phyloP scores from a whole-genome alignment of 1,140 invertebrate species.

The Drosophila parvula region DNA sequence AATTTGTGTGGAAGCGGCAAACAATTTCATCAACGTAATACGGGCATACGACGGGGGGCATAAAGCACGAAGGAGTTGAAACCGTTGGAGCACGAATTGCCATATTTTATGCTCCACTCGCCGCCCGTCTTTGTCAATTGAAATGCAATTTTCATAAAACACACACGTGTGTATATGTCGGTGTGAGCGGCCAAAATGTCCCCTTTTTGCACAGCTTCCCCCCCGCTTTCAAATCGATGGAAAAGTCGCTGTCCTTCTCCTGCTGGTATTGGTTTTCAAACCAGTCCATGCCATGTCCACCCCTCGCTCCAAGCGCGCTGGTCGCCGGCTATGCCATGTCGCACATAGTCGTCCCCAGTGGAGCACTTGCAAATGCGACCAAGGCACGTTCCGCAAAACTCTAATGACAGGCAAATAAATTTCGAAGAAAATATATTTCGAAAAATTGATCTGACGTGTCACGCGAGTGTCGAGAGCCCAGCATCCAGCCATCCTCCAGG shows the following conservation, averaged over 20 bases:
- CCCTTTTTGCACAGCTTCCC: slow-evolving; percentile 33
- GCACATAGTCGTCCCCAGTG: slow-evolving; percentile 67
- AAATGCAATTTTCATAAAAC: slow-evolving; percentile 82
- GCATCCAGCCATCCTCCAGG: slow-evolving; percentile 4
- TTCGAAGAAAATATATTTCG: slow-evolving; percentile 78
- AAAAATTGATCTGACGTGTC: slow-evolving; percentile 81
- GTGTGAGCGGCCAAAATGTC: slow-evolving; percentile 31
- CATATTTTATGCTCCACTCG: slow-evolving; percentile 72
- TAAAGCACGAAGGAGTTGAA: slow-evolving; percentile 70
- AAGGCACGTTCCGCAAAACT: slow-evolving; percentile 78
- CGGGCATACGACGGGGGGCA: slow-evolving; percentile 27
- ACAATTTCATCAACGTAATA: slow-evolving; percentile 78
- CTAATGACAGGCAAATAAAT: slow-evolving; percentile 82
- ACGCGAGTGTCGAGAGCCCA: slow-evolving; percentile 53
- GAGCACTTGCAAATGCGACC: slow-evolving; percentile 74
- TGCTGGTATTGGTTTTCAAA: slow-evolving; percentile 29
- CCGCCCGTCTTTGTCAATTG: slow-evolving; percentile 69
- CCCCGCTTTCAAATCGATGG: slow-evolving; percentile 18
- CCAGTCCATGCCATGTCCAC: background rate
- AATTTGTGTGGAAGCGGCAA: slow-evolving; percentile 74
- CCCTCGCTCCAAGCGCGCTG: background rate
- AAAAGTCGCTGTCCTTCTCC: slow-evolving; percentile 50
- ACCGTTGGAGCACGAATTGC: slow-evolving; percentile 61
- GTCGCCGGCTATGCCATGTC: slow-evolving; percentile 32
- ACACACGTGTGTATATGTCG: slow-evolving; percentile 55